Base-by-base conservation (phyloP, 2,113 vertebrate genomes). In the Hydrochoerus hydrochaeris region DNA sequence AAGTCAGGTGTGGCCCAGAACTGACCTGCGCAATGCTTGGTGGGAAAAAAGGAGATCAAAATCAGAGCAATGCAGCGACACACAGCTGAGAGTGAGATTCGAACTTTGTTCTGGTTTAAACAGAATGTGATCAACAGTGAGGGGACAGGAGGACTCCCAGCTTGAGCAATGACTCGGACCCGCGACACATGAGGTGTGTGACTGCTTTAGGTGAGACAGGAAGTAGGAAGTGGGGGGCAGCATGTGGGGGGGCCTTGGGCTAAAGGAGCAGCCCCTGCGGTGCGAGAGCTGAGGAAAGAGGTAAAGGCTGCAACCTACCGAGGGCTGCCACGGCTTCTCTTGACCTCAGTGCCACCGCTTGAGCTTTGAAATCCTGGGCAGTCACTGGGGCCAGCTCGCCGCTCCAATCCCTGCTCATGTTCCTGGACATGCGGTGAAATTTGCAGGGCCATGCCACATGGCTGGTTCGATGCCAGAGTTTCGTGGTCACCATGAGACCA, bases 131-230 rank as follows among this genome's bases (percentile, higher is more conserved):
- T 16, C 12, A 28, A 44, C 5, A 9, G 54, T 52, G 35, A 35
- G 22, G 57, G 22, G 6, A 22, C 71, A 9, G 35, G 35, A 3
- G 13, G 16, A 14, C 35, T 49, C 41, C 35, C 52, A 78, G 60
- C 30, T 28, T 82, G 65, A 57, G 35, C 67, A 28, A 9, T 3
- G 35, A 11, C 49, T 26, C n/a, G 1, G 3, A n/a, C 4, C 16
- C 16, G 12, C n/a, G 69, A 63, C 52, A 32, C 77, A 20, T 20
- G 12, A 28, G 16, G 0, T 52, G 7, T 7, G 0, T 3, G 0
- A 35, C 67, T 13, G 49, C 19, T 22, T 41, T 5, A n/a, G 35
- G 46, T n/a, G 3, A 26, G 10, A 32, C 44, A 49, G 7, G 46
- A 49, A 28, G 57, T 14, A 7, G 35, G 38, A 11, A 22, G 10